Evolutionary conservation across 2,888 invertebrate species (phyloP).

Genomic region (Eurytoma adleriae): DNA sequence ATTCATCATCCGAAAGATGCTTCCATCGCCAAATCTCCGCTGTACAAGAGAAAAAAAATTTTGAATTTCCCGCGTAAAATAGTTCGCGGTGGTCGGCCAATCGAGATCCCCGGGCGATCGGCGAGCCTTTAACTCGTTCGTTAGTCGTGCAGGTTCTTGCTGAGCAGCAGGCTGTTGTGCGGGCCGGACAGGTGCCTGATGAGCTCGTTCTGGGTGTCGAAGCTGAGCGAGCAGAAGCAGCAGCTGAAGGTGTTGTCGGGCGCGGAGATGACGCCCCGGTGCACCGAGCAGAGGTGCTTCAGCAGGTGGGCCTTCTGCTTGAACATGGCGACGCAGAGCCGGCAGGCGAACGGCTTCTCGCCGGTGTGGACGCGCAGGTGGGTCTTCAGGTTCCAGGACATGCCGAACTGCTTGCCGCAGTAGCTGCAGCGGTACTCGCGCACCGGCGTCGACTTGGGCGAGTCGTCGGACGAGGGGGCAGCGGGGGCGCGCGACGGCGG

Average conservation of each 20-base stretch:
- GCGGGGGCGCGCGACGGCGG: constrained; percentile 81
- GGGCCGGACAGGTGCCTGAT: constrained; percentile 92
- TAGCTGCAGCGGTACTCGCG: constrained; percentile 92
- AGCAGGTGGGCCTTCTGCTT: constrained; percentile 93
- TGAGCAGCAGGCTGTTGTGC: constrained; percentile 90
- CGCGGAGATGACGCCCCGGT: constrained; percentile 91
- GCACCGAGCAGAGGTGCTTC: constrained; percentile 92
- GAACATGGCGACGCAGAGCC: constrained; percentile 93
- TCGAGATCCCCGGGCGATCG: constrained; percentile 30
- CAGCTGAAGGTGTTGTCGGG: constrained; percentile 89
- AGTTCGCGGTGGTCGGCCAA: not conserved
- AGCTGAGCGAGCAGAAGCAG: constrained; percentile 91
- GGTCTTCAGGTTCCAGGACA: constrained; percentile 95
- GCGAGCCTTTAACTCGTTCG: constrained; percentile 31
- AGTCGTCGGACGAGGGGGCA: constrained; percentile 78
- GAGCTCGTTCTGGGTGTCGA: constrained; percentile 90
- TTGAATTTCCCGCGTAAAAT: not conserved
- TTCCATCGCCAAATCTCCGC: too few relatives aligned
- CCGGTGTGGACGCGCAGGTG: constrained; percentile 92
- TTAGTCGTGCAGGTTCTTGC: constrained; percentile 89
- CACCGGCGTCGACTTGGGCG: constrained; percentile 80
- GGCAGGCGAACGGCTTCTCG: constrained; percentile 92
- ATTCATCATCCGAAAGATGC: too few relatives aligned
- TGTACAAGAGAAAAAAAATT: too few relatives aligned
- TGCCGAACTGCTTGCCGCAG: constrained; percentile 93